Base-by-base conservation (phyloP, 2,113 vertebrate genomes). In the Alosa alosa region DNA sequence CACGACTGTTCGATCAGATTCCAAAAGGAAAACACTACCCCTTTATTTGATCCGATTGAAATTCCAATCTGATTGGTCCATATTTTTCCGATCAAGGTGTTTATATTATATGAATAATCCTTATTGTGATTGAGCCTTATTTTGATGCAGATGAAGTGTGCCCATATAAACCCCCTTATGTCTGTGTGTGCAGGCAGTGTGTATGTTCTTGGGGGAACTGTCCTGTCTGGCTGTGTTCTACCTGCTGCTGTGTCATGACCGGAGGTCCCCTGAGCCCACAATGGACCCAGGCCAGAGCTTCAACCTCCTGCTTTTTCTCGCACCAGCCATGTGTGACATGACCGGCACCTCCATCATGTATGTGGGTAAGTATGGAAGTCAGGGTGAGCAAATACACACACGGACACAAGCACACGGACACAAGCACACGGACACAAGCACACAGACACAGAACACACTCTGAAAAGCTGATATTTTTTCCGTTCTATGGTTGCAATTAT, bases 261-360 rank as follows among this genome's bases (percentile, higher is more conserved):
- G 90, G 9, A 86, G 89, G 13, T 90, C 88, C 0, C 89, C 96
- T 0, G 95, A 95, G 36, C 94, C 96, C 84, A 92, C 31, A 22
- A 44, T 95, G 88, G 95, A 94, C 13, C 84, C 92, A 0, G 93
- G 95, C 0, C 95, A 93, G 89, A 91, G 95, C 86, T 99, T 98
- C 92, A 97, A 93, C 90, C 92, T 96, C 0, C 88, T 98, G 6
- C 94, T 99, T 39, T 99, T 99, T 93, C 92, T 99, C 75, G 94
- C 96, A 5, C 98, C 97, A 0, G 97, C 98, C 6, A 93, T 99
- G 87, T 99, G 98, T 11, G 97, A 99, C 93, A 98, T 99, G 97
- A 93, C 90, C 0, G 97, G 96, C 75, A 99, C 98, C 82, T 97
- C 96, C 91, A 94, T 98, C 94, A 99, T 98, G 97, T 99, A 99